Evolutionary conservation across 2,797 vertebrate genomes (phyloP).

Genomic region (Catharus ustulatus): DNA sequence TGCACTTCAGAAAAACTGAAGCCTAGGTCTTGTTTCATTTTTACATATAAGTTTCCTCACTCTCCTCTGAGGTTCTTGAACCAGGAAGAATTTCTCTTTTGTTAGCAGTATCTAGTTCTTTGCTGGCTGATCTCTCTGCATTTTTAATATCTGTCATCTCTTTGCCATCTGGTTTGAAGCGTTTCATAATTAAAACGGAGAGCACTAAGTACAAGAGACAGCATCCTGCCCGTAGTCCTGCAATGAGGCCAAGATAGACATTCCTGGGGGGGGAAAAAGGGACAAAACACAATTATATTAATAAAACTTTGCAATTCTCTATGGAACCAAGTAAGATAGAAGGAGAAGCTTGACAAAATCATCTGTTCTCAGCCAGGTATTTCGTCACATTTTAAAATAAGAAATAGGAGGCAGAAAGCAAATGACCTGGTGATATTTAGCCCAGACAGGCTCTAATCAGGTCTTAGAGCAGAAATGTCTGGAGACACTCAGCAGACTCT

Average conservation of each 20-base stretch:
- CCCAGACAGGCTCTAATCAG: not conserved
- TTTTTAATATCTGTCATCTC: not conserved
- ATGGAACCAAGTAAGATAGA: not conserved
- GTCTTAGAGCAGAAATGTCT: not conserved
- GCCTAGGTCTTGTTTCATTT: not conserved
- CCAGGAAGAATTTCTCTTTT: conserved; percentile 38
- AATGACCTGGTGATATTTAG: not conserved
- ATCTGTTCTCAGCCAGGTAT: not conserved
- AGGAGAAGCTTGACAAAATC: not conserved
- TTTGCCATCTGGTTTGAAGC: conserved; percentile 26
- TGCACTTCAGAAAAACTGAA: not conserved
- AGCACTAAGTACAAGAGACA: conserved; percentile 56
- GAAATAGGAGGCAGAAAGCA: not conserved
- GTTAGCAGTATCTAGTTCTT: not conserved
- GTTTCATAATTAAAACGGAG: conserved; percentile 53
- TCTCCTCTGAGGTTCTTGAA: conserved; percentile 3
- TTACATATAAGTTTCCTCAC: conserved; percentile 56
- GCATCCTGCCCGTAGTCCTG: conserved; percentile 48
- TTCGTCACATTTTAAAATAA: not conserved
- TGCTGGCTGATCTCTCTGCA: not conserved
- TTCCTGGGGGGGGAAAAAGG: conserved; percentile 9
- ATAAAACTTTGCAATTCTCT: not conserved
- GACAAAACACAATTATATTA: not conserved
- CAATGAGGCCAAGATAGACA: conserved; percentile 62
- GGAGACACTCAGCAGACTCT: not conserved